Evolutionary conservation across 2,113 vertebrate species (phyloP).

Genomic region (Arothron firmamentum): DNA sequence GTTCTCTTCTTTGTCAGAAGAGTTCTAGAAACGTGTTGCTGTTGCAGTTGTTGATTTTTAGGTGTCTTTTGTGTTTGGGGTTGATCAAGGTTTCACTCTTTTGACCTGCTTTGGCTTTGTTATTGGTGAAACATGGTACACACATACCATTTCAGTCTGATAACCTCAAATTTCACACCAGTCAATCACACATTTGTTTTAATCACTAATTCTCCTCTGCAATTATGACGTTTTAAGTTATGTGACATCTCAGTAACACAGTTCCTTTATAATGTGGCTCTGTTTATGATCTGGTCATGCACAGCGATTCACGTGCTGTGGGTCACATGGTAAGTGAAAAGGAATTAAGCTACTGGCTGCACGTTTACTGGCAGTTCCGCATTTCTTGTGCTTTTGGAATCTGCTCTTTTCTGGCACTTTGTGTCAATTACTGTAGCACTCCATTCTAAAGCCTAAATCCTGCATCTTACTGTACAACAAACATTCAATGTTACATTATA

Average conservation of each 20-base stretch:
- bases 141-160: too few species aligned
- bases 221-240: background rate
- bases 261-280: background rate
- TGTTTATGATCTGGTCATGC: slow-evolving; percentile 5
- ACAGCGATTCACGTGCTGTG: slow-evolving; percentile 4
- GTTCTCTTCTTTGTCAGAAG: slow-evolving; percentile 15
- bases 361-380: slow-evolving; percentile 31
- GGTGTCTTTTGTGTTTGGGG: background rate
- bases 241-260: background rate
- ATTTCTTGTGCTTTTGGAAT: slow-evolving; percentile 36
- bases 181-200: too few species aligned
- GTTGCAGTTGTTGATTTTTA: slow-evolving; percentile 10
- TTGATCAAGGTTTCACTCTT: slow-evolving; percentile 1
- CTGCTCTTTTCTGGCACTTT: slow-evolving; percentile 16
- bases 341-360: slow-evolving; percentile 41
- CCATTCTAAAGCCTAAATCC: background rate
- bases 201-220: too few species aligned
- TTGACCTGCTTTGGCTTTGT: slow-evolving; percentile 9
- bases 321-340: slow-evolving; percentile 40
- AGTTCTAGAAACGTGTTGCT: background rate
- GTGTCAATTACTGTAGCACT: background rate
- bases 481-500: background rate
- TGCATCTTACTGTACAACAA: background rate
- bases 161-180: too few species aligned
- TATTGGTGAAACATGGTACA: too few species aligned